Base-by-base conservation (phyloP, 2,888 invertebrate species). In the Isoperla grammatica region DNA sequence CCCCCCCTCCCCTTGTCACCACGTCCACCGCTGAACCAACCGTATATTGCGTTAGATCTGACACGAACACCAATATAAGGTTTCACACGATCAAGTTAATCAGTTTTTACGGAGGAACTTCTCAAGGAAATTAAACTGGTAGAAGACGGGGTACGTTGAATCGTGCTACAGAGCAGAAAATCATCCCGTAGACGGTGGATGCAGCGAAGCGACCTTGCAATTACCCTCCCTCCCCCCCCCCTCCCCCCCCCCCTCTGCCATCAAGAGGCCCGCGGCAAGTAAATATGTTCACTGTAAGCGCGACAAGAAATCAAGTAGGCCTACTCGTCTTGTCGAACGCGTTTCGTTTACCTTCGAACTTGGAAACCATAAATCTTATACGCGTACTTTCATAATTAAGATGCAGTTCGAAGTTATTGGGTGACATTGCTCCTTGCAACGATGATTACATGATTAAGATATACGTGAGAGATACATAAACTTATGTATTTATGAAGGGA, bases 131-230 rank as follows among this genome's bases (percentile, higher is more conserved):
- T 59, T 62, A 59, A 57, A 59, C 59, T 49, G 53, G 12, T 22
- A 37, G 57, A 45, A 53, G 56, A 61, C 61, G 61, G n/a, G n/a
- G 57, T 49, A 61, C 60, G 60, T 58, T 60, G 66, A 56, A 56
- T 61, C 63, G 62, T 54, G 61, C 54, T 59, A 61, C 65, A 61
- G 63, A 65, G 63, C 66, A 65, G 65, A 65, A 65, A 65, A 65
- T 65, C 62, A 65, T 62, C 63, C 61, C 42, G 54, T 60, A 60
- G 61, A 61, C 58, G 58, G 40, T 23, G 45, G 2, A 45, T 45
- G 45, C 45, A 17, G 17, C 19, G 17, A 45, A 45, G 45, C 42
- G 56, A 55, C 50, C 54, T 39, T 48, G 39, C 56, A 48, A 56
- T 60, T 42, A 43, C 43, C 42, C 55, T 29, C 50, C 43, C 57